phyloP scores from a whole-genome alignment of 1,140 invertebrate genomes.

The Hermatobates lingyangjiaoensis region DNA sequence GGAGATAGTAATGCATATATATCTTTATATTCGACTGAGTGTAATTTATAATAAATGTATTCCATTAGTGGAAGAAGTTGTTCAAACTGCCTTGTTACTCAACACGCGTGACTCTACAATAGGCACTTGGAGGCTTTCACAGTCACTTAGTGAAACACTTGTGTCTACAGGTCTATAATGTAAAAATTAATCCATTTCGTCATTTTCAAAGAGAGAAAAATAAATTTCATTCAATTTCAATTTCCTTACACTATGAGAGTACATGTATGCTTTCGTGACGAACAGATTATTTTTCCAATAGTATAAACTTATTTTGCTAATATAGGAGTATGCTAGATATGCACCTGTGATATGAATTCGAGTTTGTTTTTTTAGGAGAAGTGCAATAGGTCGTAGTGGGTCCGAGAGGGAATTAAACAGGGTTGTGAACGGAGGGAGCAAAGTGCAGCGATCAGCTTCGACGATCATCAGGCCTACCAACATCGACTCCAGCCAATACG shows the following conservation, averaged over 20 bases:
- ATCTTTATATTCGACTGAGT: no score
- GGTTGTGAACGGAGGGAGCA: slow-evolving; percentile 22
- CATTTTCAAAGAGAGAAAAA: background rate
- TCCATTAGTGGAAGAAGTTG: no score
- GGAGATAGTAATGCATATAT: no score
- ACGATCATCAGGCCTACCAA: slow-evolving; percentile 14
- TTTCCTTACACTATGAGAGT: slow-evolving; percentile 1
- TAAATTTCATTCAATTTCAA: background rate
- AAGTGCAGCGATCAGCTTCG: slow-evolving; percentile 22
- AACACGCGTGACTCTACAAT: no score
- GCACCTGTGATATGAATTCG: background rate
- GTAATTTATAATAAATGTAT: no score
- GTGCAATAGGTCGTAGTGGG: slow-evolving; percentile 27
- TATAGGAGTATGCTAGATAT: background rate
- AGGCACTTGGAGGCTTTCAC: no score
- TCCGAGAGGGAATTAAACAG: slow-evolving; percentile 29
- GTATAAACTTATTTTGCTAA: slow-evolving; percentile 8
- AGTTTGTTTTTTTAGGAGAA: no score
- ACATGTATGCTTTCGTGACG: background rate
- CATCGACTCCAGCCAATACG: slow-evolving; percentile 26
- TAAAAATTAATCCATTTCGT: background rate
- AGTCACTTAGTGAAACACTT: no score
- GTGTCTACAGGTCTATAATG: no score
- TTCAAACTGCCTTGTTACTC: no score
- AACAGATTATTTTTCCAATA: background rate